phyloP scores from a whole-genome alignment of 2,113 vertebrate species.

The Eira barbara region DNA sequence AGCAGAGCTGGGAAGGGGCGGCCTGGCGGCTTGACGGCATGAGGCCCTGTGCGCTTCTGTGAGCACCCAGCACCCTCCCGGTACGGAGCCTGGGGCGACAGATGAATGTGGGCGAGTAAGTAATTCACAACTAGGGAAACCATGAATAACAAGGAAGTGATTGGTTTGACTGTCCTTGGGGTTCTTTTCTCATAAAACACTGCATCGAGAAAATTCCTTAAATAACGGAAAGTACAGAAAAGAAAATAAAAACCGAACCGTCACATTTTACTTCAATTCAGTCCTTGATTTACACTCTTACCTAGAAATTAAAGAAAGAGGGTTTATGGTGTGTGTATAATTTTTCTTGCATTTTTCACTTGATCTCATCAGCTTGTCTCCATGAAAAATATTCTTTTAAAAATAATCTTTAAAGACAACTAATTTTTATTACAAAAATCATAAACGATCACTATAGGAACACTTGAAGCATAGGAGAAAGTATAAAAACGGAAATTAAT shows the following conservation, averaged over 20 bases:
- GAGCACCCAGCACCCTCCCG: background rate
- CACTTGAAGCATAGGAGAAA: background rate
- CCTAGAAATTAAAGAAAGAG: background rate
- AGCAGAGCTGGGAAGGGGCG: background rate
- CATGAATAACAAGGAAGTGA: background rate
- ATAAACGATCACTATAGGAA: background rate
- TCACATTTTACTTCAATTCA: too few species aligned
- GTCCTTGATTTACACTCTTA: background rate
- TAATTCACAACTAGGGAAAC: background rate
- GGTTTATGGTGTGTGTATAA: background rate
- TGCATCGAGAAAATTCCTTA: background rate
- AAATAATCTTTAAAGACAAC: background rate
- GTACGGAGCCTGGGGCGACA: background rate
- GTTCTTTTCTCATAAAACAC: background rate
- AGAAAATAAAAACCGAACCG: background rate
- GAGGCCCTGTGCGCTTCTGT: accelerated
- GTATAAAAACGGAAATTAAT: background rate
- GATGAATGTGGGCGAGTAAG: background rate
- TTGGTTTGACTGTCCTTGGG: background rate
- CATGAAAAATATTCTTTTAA: background rate
- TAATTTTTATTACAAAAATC: background rate
- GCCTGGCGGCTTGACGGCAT: too few species aligned
- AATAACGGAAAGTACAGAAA: background rate
- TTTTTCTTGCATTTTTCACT: background rate
- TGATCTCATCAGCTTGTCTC: background rate